phyloP scores from a whole-genome alignment of 2,888 invertebrate species.

The Bhutanitis thaidina region DNA sequence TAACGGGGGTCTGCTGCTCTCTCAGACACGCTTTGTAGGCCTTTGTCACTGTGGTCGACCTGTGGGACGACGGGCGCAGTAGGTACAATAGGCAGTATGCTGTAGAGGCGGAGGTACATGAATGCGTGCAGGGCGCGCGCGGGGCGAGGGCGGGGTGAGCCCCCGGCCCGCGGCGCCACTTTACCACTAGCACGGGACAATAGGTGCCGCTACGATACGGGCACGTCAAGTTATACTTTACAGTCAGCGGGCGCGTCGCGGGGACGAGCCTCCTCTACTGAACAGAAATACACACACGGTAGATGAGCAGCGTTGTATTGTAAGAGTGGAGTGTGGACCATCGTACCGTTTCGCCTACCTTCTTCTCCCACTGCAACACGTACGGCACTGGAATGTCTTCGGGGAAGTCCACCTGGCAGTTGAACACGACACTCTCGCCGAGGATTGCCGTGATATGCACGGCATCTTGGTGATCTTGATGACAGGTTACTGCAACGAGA shows the following conservation, averaged over 20 bases:
- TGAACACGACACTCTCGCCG: slow-evolving; percentile 98
- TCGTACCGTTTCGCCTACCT: slow-evolving; percentile 98
- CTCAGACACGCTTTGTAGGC: slow-evolving; percentile 79
- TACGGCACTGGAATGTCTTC: slow-evolving; percentile 97
- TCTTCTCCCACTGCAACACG: slow-evolving; percentile 99
- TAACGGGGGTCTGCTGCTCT: slow-evolving; percentile 81
- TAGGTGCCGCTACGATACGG: slow-evolving; percentile 57
- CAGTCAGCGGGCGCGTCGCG: slow-evolving; percentile 72
- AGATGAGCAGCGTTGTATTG: slow-evolving; percentile 78
- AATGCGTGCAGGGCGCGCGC: slow-evolving; percentile 63
- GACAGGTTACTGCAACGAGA: slow-evolving; percentile 81
- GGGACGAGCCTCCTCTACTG: slow-evolving; percentile 76
- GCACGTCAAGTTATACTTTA: slow-evolving; percentile 60
- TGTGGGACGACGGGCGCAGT: slow-evolving; percentile 50
- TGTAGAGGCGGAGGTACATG: slow-evolving; percentile 66
- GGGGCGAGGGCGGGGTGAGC: slow-evolving; percentile 52
- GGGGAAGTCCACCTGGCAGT: slow-evolving; percentile 98
- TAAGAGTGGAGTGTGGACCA: slow-evolving; percentile 81
- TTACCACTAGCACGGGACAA: slow-evolving; percentile 67
- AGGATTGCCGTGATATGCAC: slow-evolving; percentile 98
- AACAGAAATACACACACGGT: slow-evolving; percentile 79
- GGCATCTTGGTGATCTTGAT: slow-evolving; percentile 94
- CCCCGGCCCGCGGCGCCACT: slow-evolving; percentile 62
- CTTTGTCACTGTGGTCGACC: slow-evolving; percentile 73
- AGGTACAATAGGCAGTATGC: slow-evolving; percentile 66